Percentiles rank a stretch among this genome's conserved stretches.
phyloP scores from a whole-genome alignment of 1,140 invertebrate genomes.

The Trinorchestia longiramus region DNA sequence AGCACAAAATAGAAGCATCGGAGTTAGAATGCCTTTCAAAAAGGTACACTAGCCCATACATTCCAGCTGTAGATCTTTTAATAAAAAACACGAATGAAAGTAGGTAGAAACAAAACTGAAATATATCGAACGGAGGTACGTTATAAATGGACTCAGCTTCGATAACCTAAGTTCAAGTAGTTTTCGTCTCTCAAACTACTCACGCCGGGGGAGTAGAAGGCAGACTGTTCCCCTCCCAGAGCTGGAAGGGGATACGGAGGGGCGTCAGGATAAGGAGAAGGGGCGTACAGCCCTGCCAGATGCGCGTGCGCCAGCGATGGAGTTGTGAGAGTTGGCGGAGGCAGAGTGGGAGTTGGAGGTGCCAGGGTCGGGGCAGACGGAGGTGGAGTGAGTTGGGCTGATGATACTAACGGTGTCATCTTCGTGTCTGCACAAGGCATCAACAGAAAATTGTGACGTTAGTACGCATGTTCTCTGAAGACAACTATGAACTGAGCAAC shows the following conservation, averaged over 20 bases:
- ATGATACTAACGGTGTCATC: conserved; percentile 64
- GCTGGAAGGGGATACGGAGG: conserved; percentile 66
- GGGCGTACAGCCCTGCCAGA: conserved; percentile 64
- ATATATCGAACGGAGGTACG: too few relatives aligned
- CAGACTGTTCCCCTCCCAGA: conserved; percentile 70
- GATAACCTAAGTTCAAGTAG: not conserved
- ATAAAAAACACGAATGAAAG: too few relatives aligned
- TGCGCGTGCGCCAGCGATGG: conserved; percentile 59
- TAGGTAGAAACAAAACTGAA: too few relatives aligned
- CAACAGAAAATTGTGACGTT: not conserved
- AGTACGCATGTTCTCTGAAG: not conserved
- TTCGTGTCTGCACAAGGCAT: not conserved
- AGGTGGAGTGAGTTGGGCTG: conserved; percentile 63
- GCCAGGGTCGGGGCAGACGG: conserved; percentile 62
- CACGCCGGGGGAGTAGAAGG: conserved; percentile 73
- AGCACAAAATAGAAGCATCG: too few relatives aligned
- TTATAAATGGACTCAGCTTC: not conserved
- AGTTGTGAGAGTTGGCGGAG: conserved; percentile 58
- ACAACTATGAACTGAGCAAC: too few relatives aligned
- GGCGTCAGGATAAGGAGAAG: conserved; percentile 64
- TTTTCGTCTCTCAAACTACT: conserved; percentile 64
- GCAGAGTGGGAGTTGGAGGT: conserved; percentile 51
- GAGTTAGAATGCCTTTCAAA: too few relatives aligned
- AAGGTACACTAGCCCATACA: too few relatives aligned
- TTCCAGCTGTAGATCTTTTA: too few relatives aligned